Percentiles rank a stretch among this genome's conserved stretches.
These are phyloP conservation scores for Chlorocebus sabaeus DNA, from an alignment of 2,113 vertebrate genomes.

Conservation along the genomic window DNA sequence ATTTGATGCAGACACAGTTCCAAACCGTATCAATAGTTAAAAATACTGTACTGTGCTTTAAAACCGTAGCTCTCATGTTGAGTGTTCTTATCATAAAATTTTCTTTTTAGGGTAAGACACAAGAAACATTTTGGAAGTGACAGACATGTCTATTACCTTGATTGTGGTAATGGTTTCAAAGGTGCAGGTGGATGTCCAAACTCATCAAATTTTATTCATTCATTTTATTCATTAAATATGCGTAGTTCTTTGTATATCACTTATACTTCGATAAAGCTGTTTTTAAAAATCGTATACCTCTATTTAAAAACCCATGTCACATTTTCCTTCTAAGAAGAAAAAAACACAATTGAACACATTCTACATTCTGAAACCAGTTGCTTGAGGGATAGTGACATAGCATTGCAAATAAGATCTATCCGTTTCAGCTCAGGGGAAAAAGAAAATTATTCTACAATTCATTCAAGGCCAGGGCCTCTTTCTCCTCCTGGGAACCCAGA, in stretches of 20 bases:
- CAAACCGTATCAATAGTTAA: background rate
- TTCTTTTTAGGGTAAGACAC: too few relatives aligned
- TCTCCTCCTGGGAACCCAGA: background rate
- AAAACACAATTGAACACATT: background rate
- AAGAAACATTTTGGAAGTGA: too few relatives aligned
- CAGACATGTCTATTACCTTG: background rate
- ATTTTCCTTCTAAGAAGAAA: background rate
- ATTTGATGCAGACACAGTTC: too few relatives aligned
- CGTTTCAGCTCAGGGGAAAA: background rate
- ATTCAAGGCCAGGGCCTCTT: background rate
- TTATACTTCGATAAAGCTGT: background rate
- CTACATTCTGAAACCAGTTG: background rate
- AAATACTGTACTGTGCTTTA: background rate
- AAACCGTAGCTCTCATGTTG: background rate
- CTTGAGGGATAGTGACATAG: too few relatives aligned
- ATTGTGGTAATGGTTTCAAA: too few relatives aligned
- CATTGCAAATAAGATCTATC: background rate
- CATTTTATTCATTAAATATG: too few relatives aligned
- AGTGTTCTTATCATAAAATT: background rate
- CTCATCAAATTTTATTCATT: too few relatives aligned
- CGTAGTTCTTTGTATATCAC: accelerated
- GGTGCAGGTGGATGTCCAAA: background rate
- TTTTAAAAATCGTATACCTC: background rate
- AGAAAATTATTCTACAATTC: background rate
- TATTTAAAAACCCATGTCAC: background rate